Base-by-base conservation (phyloP, 2,888 invertebrate genomes). In the Tenthredo notha region DNA sequence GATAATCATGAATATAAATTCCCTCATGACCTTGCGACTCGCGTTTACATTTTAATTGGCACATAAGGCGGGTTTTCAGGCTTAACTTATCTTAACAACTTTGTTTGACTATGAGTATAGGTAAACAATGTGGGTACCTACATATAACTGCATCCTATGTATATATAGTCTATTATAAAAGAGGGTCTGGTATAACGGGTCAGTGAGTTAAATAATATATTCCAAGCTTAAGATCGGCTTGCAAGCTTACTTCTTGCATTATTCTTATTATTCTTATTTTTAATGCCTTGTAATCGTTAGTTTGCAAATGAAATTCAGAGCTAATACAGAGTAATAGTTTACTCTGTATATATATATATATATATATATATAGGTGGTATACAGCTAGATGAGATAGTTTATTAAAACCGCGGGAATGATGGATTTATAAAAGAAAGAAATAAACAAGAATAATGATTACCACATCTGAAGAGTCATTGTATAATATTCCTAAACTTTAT, bases 1-100 rank as follows among this genome's bases (percentile, higher is more conserved):
- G 12, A 65, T 15, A 47, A 65, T 40, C 18, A 29, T 47, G 65
- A 47, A 40, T 84, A 72, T 77, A 82, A 74, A 82, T n/a, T n/a
- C 82, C 72, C 84, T 12, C 12, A n/a, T 58, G 78, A 78, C 78
- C 78, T 78, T 78, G 78, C 78, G 37, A 78, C 58, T 78, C 37
- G 61, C 58, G 50, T 58, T 58, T 78, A 78, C 78, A 78, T 78
- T 78, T 78, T 78, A 78, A 78, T 78, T 78, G 78, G 61, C 54
- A 37, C 58, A 33, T 29, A 7, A 47, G 21, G 25, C 25, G 50
- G 37, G 12, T 3, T 75, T 75, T 2, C 25, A 58, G 6, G n/a
- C 58, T 10, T n/a, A 58, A 40, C 15, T 18, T 25, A 29, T 4
- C 43, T 21, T 12, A 40, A 67, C 67, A 25, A 67, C 29, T n/a